Conservation (phyloP, 2,113 vertebrate species). For the Propithecus coquereli region DNA sequence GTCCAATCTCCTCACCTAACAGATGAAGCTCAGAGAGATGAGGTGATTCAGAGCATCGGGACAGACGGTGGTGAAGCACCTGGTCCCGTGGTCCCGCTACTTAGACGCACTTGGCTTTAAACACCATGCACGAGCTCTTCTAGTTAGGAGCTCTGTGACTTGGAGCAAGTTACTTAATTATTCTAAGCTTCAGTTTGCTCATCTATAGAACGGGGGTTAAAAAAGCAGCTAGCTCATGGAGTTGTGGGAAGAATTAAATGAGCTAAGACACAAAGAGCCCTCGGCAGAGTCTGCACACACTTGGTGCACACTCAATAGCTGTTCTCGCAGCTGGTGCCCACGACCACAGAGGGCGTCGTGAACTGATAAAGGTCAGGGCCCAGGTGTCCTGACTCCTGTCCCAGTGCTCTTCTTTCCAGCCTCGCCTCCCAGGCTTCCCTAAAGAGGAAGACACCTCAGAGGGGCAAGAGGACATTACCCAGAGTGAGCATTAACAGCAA, state of each 20-base stretch:
- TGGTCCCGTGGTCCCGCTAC: not conserved
- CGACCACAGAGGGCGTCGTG: not conserved
- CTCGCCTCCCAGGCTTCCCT: not conserved
- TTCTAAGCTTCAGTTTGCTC: not conserved
- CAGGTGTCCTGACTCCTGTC: not conserved
- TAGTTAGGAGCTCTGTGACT: not conserved
- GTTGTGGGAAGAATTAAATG: not conserved
- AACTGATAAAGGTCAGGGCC: not conserved
- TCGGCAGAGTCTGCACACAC: not conserved
- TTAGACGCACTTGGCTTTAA: not conserved
- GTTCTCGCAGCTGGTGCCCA: not conserved
- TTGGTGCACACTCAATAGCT: accelerated
- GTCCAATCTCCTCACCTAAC: not conserved
- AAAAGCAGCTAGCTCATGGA: not conserved
- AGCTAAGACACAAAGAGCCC: not conserved
- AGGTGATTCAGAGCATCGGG: not conserved
- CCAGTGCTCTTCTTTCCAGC: not conserved
- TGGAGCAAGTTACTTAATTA: not conserved
- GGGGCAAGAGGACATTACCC: not conserved
- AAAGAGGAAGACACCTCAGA: not conserved
- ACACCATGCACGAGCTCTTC: not conserved
- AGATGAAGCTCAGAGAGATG: not conserved
- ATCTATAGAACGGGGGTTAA: not conserved
- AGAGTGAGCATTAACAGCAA: not conserved
- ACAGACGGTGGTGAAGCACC: not conserved